Evolutionary conservation across 1,140 invertebrate species (phyloP).

Genomic region (Maniola jurtina): DNA sequence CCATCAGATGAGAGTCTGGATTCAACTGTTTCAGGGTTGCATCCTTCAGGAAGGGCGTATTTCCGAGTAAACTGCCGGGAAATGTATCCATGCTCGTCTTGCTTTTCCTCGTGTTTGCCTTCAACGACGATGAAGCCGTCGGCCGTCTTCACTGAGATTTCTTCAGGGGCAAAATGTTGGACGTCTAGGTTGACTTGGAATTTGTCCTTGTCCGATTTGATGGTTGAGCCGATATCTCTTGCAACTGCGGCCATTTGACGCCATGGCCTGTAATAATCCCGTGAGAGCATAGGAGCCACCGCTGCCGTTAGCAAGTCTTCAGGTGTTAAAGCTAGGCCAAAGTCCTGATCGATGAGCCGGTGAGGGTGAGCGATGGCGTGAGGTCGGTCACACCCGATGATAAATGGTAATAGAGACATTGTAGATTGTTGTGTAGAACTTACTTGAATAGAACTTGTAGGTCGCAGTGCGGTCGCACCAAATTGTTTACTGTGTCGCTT

Average conservation of each 20-base stretch:
- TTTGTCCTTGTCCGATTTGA: slow-evolving; percentile 79
- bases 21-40: slow-evolving; percentile 82
- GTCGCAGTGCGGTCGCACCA: not conserved
- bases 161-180: slow-evolving; percentile 90
- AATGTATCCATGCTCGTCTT: slow-evolving; percentile 86
- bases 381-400: slow-evolving; percentile 79
- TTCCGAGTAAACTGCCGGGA: slow-evolving; percentile 85
- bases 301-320: slow-evolving; percentile 84
- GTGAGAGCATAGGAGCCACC: slow-evolving; percentile 63
- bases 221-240: slow-evolving; percentile 85
- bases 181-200: slow-evolving; percentile 89
- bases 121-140: slow-evolving; percentile 84
- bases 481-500: slow-evolving; percentile 16
- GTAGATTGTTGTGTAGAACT: slow-evolving; percentile 5
- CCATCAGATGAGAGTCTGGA: slow-evolving; percentile 87
- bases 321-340: slow-evolving; percentile 84
- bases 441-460: too few relatives aligned
- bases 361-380: slow-evolving; percentile 45
- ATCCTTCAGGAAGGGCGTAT: slow-evolving; percentile 85
- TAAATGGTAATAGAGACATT: slow-evolving; percentile 60
- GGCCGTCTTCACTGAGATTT: slow-evolving; percentile 89
- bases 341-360: slow-evolving; percentile 86
- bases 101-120: slow-evolving; percentile 87
- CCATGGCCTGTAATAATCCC: slow-evolving; percentile 86
- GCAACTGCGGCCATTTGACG: slow-evolving; percentile 78